Evolutionary conservation across 2,888 invertebrate species (phyloP).

Genomic region (Strigamia transsilvanica): DNA sequence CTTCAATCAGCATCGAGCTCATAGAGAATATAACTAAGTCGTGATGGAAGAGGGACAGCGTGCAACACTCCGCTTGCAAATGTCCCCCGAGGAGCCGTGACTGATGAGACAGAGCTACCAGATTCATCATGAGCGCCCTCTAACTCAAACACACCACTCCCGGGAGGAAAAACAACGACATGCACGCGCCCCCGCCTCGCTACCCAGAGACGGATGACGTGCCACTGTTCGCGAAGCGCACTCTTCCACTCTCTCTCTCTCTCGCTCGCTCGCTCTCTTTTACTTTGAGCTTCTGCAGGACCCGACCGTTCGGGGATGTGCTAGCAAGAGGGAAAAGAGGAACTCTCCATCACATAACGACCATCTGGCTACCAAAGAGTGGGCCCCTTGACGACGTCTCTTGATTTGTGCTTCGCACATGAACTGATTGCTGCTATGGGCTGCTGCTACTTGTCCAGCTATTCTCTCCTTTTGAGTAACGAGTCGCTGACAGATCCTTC

Average conservation of each 20-base stretch:
- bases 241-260: not conserved
- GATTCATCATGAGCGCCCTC: slow-evolving; percentile 2
- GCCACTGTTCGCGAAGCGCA: not conserved
- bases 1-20: slow-evolving; percentile 2
- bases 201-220: slow-evolving; percentile 8
- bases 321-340: not conserved
- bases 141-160: slow-evolving; percentile 8
- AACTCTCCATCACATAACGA: not conserved
- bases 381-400: not conserved
- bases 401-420: slow-evolving; percentile 8
- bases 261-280: not conserved
- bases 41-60: slow-evolving; percentile 3
- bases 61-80: slow-evolving; percentile 8
- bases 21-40: not conserved
- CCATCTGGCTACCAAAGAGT: slow-evolving; percentile 8
- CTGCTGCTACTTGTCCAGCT: slow-evolving; percentile 3
- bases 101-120: slow-evolving; percentile 3
- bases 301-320: not conserved
- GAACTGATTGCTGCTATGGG: slow-evolving; percentile 3
- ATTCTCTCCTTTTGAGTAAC: slow-evolving; percentile 8
- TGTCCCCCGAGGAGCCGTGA: slow-evolving; percentile 8
- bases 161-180: slow-evolving; percentile 1
- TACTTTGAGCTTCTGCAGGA: not conserved
- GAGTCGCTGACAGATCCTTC: slow-evolving; percentile 8
- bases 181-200: not conserved